Evolutionary conservation across 1,140 invertebrate genomes (phyloP), one percentile per base, ranked within the genome.

Genomic region (Lucilia sericata): DNA sequence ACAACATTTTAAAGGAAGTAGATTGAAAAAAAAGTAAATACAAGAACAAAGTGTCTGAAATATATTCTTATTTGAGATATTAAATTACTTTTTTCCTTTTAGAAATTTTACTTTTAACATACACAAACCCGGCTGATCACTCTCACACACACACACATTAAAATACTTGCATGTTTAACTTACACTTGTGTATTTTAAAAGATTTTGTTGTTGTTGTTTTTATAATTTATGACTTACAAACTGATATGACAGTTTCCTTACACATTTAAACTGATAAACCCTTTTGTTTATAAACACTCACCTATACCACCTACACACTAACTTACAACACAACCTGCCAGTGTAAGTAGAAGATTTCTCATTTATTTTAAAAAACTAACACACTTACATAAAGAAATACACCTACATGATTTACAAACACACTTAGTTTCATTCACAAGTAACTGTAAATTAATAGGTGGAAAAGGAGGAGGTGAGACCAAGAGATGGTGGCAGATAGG

Each of bases 141-240:
- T 2, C n/a, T 36, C 10, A 42, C 5, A 42, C 7, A 42, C 0
- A 7, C 42, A 42, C 42, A 42, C 25, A 30, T 3, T 30, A 2
- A 30, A 30, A 30, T 30, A 30, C 25, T 3, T 42, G 42, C 42
- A 42, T 42, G 42, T n/a, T 60, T n/a, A 17, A 60, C 55, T n/a
- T 60, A 17, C 14, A n/a, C 14, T 60, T 60, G 55, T 17, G 2
- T n/a, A 5, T n/a, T 17, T 60, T 17, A 2, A 7, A n/a, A 21
- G 65, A 42, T 42, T 42, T 70, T 70, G 14, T 70, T 70, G 9
- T 70, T 70, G n/a, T 70, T 21, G 8, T 70, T 60, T 10, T 82
- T 70, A 82, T 82, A 82, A 82, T 82, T 82, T 82, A 82, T 82
- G 81, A 70, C 81, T 82, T 82, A 65, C 51, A 65, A 82, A 82